Evolutionary conservation across 2,113 vertebrate species (phyloP).

Genomic region (Siniperca knerii): DNA sequence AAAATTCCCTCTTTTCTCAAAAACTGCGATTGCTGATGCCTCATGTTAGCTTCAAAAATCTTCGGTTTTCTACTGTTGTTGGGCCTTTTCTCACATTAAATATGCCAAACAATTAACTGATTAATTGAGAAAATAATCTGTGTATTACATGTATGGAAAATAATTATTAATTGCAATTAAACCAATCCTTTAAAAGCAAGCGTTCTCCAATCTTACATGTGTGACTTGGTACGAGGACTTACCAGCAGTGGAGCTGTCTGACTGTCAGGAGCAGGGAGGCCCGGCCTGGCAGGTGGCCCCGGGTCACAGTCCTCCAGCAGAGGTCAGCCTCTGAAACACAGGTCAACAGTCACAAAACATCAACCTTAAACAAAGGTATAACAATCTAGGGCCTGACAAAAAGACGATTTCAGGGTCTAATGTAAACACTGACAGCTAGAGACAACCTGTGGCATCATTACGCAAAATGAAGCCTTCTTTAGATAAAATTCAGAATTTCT

Average conservation of each 20-base stretch:
- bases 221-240: slow-evolving; percentile 6
- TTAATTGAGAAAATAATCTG: background rate
- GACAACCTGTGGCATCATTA: background rate
- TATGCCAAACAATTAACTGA: background rate
- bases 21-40: too few relatives aligned
- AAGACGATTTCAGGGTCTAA: background rate
- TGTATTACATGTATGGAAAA: too few relatives aligned
- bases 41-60: background rate
- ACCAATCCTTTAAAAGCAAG: background rate
- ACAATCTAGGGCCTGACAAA: background rate
- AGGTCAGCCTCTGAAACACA: slow-evolving; percentile 77
- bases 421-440: background rate
- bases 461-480: background rate
- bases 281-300: slow-evolving; percentile 79
- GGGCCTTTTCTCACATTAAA: background rate
- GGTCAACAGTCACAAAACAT: slow-evolving; percentile 9
- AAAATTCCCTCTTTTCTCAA: too few relatives aligned
- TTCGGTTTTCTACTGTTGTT: background rate
- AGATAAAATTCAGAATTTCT: background rate
- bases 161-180: background rate
- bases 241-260: slow-evolving; percentile 75
- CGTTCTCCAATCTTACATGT: background rate
- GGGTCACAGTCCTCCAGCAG: slow-evolving; percentile 77
- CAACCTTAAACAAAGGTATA: background rate
- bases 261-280: slow-evolving; percentile 75